Base-by-base conservation (phyloP, 2,113 vertebrate species). In the Labrus mixtus region DNA sequence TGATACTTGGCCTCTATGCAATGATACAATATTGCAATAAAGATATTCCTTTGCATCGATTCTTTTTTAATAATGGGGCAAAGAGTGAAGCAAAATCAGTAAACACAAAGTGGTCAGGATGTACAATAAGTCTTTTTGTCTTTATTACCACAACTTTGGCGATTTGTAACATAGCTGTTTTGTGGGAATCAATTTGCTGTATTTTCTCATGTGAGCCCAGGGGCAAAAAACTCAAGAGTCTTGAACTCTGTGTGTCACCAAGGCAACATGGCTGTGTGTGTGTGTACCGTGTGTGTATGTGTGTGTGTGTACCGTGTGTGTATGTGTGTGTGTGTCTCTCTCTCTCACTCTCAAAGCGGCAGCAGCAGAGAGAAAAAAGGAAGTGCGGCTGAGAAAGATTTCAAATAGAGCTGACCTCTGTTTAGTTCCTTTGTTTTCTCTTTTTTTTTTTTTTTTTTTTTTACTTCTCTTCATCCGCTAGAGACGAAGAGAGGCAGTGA, bases 321-420 rank as follows among this genome's bases (percentile, higher is more conserved):
- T 82, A 67, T 84, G 79, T 78, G 80, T 89, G n/a, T n/a, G n/a
- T n/a, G n/a, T n/a, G n/a, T n/a, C n/a, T n/a, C n/a, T n/a, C n/a
- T n/a, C n/a, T n/a, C 70, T 63, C 61, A 81, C 48, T 68, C 85
- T 48, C 48, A 54, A 77, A 82, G 73, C 79, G 13, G 43, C 39
- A 45, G 43, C 43, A 68, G 81, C 73, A n/a, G 19, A 57, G 69
- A 74, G 43, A 83, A 88, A 88, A 83, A 57, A 81, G 82, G 89
- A 92, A 91, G 79, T 83, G 48, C 59, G 82, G 75, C 83, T 75
- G 81, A 84, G 87, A 86, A 65, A 8, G 0, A 60, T 88, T 89
- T 89, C 77, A 87, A 75, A 85, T 56, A 74, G 74, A 65, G 68
- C 56, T 81, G 84, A 87, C 76, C 81, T 86, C 78, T 76, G 71